Conservation (phyloP, 2,113 vertebrate species). For the Porphyrio hochstetteri region DNA sequence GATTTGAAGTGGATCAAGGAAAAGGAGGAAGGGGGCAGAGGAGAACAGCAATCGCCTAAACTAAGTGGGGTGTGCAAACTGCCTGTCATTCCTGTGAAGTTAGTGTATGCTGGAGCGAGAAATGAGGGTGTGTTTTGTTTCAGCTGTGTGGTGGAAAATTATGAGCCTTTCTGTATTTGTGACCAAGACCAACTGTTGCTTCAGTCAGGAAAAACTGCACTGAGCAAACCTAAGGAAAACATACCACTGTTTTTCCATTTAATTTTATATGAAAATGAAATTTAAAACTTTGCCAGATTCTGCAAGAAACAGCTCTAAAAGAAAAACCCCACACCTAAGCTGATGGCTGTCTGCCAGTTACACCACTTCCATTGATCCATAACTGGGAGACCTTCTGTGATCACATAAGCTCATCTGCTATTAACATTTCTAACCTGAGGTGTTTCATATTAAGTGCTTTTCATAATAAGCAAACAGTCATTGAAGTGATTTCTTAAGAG, state of each 20-base stretch:
- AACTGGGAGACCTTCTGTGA: neutral
- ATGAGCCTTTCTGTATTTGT: neutral
- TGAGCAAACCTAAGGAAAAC: neutral
- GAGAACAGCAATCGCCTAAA: neutral
- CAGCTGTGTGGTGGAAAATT: neutral
- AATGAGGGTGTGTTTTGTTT: neutral
- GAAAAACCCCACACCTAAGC: neutral
- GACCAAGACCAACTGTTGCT: neutral
- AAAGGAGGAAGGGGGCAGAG: neutral
- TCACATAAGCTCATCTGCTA: neutral
- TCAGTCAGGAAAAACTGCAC: neutral
- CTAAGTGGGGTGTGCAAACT: neutral
- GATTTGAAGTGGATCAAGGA: neutral
- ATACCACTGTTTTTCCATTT: neutral
- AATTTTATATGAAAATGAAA: neutral
- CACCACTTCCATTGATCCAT: neutral
- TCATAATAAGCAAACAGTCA: conserved; percentile 27
- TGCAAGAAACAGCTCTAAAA: neutral
- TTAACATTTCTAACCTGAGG: conserved; percentile 16
- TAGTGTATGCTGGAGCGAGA: neutral
- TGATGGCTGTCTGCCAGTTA: neutral
- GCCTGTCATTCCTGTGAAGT: neutral
- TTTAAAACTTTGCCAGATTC: neutral
- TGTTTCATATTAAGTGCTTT: conserved; percentile 7
- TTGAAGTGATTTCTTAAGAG: conserved; percentile 31